Conservation (phyloP, 2,797 vertebrate species). For the Sardinella longiceps region DNA sequence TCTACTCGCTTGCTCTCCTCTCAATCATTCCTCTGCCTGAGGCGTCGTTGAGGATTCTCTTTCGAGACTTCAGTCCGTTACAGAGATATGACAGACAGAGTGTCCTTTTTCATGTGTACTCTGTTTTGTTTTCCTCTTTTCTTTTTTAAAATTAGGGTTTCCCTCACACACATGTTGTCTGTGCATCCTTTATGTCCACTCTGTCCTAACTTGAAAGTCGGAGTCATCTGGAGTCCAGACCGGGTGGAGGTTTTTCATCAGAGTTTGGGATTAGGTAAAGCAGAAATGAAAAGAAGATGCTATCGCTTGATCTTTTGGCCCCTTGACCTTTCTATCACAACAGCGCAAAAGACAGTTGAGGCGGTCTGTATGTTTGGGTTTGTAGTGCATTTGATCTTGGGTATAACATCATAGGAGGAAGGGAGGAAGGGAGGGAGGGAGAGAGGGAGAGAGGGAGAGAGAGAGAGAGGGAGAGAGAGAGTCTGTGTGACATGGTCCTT, state of each 20-base stretch:
- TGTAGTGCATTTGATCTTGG: background rate
- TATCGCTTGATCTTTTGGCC: background rate
- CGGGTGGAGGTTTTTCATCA: constrained; percentile 30
- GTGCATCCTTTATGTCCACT: background rate
- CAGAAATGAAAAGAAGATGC: constrained; percentile 23
- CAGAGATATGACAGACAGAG: constrained; percentile 22
- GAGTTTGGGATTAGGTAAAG: constrained; percentile 25
- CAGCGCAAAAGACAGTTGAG: background rate
- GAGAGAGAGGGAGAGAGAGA: background rate
- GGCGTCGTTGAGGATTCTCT: background rate
- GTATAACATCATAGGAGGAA: background rate
- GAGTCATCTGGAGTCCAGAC: constrained; percentile 34
- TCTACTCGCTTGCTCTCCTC: background rate
- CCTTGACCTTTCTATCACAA: background rate
- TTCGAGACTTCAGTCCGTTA: background rate
- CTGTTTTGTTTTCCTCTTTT: no score
- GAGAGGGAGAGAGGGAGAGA: background rate
- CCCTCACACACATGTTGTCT: constrained; percentile 3
- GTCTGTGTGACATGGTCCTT: background rate
- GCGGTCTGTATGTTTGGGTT: background rate
- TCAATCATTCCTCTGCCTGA: background rate
- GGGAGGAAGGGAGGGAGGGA: background rate
- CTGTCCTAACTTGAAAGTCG: constrained; percentile 11
- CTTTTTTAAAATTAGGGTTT: background rate
- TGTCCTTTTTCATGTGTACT: background rate